Conservation (phyloP, 2,113 vertebrate genomes). For the Barnardius zonarius region DNA sequence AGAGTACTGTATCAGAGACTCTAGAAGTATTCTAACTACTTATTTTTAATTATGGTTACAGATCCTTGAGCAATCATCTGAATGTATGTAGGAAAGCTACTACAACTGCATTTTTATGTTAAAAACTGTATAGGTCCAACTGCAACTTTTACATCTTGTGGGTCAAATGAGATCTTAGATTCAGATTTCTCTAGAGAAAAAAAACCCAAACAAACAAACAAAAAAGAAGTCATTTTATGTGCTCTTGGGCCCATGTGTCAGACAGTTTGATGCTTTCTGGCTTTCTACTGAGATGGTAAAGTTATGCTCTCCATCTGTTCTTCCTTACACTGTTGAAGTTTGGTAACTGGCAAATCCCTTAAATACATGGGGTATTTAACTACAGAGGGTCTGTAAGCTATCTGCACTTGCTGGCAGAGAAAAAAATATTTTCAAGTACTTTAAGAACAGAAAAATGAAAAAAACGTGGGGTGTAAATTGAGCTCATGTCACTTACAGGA, state of each 20-base stretch:
- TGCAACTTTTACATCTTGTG: neutral
- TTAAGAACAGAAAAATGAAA: neutral
- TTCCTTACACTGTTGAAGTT: conserved; percentile 29
- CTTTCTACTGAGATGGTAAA: neutral
- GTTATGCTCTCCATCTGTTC: conserved; percentile 52
- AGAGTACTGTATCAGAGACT: neutral
- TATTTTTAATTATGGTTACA: neutral
- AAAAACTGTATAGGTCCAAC: neutral
- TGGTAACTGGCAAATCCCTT: conserved; percentile 5
- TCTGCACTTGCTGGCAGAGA: neutral
- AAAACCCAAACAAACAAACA: neutral
- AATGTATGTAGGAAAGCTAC: neutral
- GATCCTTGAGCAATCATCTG: neutral
- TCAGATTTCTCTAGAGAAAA: neutral
- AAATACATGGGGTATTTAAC: conserved; percentile 24
- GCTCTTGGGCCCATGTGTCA: neutral
- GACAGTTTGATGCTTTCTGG: conserved; percentile 48
- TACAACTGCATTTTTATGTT: neutral
- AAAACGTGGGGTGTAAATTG: neutral
- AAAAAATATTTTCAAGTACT: conserved; percentile 13
- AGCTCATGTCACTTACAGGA: neutral
- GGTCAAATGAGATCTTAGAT: neutral
- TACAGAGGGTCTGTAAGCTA: neutral
- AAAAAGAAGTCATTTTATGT: neutral
- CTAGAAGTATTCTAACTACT: neutral